These are phyloP conservation scores for Adineta ricciae DNA, from an alignment of 2,888 invertebrate species.

Conservation along the genomic window DNA sequence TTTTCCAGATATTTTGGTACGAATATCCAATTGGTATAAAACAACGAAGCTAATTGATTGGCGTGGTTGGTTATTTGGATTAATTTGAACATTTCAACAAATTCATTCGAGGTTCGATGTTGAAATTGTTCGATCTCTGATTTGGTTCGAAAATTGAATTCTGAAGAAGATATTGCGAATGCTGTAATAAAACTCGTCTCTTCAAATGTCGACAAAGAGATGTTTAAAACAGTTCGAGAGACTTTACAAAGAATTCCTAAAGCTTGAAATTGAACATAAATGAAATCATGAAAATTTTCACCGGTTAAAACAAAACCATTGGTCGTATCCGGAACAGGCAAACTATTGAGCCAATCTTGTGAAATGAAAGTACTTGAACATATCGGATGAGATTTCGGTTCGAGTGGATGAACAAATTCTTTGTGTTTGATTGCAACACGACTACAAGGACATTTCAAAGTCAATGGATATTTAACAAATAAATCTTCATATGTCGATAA, in stretches of 20 bases:
- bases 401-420: too few relatives aligned
- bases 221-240: background rate
- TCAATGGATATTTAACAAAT: too few relatives aligned
- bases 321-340: too few relatives aligned
- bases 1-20: background rate
- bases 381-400: too few relatives aligned
- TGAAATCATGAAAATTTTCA: too few relatives aligned
- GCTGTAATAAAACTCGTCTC: background rate
- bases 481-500: too few relatives aligned
- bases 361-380: too few relatives aligned
- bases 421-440: too few relatives aligned
- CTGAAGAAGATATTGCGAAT: background rate
- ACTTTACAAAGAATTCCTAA: background rate
- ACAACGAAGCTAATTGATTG: background rate
- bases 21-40: background rate
- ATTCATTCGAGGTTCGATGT: background rate
- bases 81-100: background rate
- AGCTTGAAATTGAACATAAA: background rate
- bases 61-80: background rate
- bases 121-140: background rate
- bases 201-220: background rate
- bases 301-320: too few relatives aligned
- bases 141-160: background rate
- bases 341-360: too few relatives aligned
- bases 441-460: too few relatives aligned